Evolutionary conservation across 2,113 vertebrate species (phyloP), one percentile per base, ranked within the genome.

Genomic region (Panurus biarmicus): DNA sequence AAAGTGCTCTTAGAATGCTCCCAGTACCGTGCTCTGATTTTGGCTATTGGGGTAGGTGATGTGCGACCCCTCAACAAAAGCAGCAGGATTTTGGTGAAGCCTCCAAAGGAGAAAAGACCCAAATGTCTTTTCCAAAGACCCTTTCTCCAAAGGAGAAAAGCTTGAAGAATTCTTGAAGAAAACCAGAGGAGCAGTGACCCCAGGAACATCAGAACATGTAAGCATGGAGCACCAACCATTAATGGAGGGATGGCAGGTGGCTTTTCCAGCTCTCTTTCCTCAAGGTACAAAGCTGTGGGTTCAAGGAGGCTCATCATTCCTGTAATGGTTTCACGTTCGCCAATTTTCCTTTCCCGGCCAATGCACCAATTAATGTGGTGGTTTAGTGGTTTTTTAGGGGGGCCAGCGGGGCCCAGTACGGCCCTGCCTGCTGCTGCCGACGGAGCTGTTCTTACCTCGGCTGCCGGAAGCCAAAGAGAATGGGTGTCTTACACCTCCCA

Each of bases 1-100:
- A 15, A 48, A 33, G 1, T 9, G 14, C 6, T 81, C 8, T 31
- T 40, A 5, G 23, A 61, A 11, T 0, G 0, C 50, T 71, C 42
- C 78, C 7, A 4, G 35, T 31, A 20, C 29, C 0, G 0, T 11
- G 44, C 38, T 80, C 67, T 84, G 19, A 28, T 67, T 85, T 81
- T 87, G 64, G 64, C 65, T 38, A 35, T 21, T 75, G 57, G 31
- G 28, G 13, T 65, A 3, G 22, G 72, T 36, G 53, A 33, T 18
- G 7, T 45, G 35, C 0, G 1, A 35, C n/a, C n/a, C 7, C 33
- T 53, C 16, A 51, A 26, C 12, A 62, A 48, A 47, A 73, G 10
- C 67, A 73, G 29, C 24, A 42, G 29, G 16, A 51, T 23, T 79
- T 78, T 73, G 66, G 21, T 33, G 31, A 4, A 47, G 5, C 45